These are phyloP conservation scores for Lochmaea crataegi DNA, from an alignment of 2,888 invertebrate genomes.

Conservation along the genomic window DNA sequence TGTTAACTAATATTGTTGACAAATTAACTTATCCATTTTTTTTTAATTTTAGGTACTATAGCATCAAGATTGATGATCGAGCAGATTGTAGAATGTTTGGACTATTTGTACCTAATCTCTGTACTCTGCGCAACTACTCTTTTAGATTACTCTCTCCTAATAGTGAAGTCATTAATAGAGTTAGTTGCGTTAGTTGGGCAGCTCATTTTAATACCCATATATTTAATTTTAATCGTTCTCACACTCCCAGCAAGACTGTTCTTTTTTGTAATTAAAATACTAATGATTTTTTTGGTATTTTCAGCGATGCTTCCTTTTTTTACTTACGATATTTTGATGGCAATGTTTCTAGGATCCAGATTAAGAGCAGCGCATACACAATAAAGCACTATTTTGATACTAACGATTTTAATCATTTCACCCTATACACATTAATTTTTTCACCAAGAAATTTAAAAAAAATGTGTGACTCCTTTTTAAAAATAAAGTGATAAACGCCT, in stretches of 20 bases:
- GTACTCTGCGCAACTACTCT: not conserved
- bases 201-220: constrained; percentile 13
- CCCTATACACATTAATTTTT: no score
- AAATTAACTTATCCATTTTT: not conserved
- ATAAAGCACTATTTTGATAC: constrained; percentile 6
- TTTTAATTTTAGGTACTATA: constrained; percentile 11
- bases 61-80: not conserved
- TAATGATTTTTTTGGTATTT: not conserved
- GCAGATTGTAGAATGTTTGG: not conserved
- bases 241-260: constrained; percentile 7
- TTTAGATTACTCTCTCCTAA: not conserved
- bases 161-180: not conserved
- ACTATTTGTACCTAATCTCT: not conserved
- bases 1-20: not conserved
- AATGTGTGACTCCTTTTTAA: not conserved
- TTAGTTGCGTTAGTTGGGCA: not conserved
- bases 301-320: constrained; percentile 3
- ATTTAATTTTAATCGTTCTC: constrained; percentile 9
- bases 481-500: not conserved
- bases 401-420: not conserved
- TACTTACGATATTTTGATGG: constrained; percentile 15
- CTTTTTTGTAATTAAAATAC: constrained; percentile 4
- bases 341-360: constrained; percentile 10
- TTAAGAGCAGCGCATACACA: not conserved
- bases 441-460: no score